These are phyloP conservation scores for Yoshiicerus persimilis DNA, from an alignment of 1,140 invertebrate species.

Conservation along the genomic window DNA sequence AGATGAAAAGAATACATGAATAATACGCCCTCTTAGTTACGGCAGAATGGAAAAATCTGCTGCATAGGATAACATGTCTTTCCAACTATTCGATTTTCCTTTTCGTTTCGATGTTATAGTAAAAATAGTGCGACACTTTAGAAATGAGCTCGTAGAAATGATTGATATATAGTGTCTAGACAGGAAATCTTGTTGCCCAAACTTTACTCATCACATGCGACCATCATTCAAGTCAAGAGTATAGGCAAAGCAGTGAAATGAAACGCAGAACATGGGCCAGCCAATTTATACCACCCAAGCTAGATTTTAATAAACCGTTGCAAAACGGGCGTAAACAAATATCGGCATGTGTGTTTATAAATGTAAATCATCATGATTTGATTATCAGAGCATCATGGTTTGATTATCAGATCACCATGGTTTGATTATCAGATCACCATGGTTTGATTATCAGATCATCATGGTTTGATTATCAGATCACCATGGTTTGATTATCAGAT, in stretches of 20 bases:
- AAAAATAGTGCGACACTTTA: conserved; percentile 35
- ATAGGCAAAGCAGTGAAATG: not conserved
- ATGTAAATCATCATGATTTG: no score
- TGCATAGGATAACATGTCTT: not conserved
- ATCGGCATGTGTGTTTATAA: no score
- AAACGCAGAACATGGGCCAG: not conserved
- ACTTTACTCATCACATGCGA: conserved; percentile 24
- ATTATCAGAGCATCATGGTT: no score
- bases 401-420: no score
- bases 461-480: no score
- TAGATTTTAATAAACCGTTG: conserved; percentile 17
- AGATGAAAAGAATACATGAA: not conserved
- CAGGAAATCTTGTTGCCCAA: conserved; percentile 31
- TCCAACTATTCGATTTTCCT: not conserved
- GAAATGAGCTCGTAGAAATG: conserved; percentile 28
- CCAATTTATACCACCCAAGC: not conserved
- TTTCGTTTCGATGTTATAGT: not conserved
- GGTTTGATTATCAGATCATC: no score
- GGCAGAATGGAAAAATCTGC: not conserved
- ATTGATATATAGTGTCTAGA: conserved; percentile 42
- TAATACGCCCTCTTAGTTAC: not conserved
- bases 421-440: no score
- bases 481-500: no score
- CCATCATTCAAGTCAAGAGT: not conserved
- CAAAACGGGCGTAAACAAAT: no score